Conservation (phyloP, 2,888 invertebrate genomes). For the Steinernema carpocapsae region DNA sequence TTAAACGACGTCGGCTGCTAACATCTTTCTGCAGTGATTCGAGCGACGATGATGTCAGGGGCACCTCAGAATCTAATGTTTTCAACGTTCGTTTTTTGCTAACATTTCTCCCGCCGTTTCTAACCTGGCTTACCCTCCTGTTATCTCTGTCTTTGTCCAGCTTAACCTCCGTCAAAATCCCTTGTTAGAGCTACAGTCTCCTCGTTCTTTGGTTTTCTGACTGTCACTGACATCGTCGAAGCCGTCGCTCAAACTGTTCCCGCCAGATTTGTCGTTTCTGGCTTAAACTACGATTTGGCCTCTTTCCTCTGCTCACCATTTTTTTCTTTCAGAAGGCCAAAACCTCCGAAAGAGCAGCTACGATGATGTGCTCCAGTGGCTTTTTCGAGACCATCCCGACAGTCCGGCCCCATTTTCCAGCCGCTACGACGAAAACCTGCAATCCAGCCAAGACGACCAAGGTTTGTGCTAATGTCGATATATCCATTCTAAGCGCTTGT, state of each 20-base stretch:
- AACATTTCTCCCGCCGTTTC: conserved; percentile 21
- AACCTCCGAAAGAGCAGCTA: conserved; percentile 54
- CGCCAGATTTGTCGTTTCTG: neutral
- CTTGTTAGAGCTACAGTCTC: neutral
- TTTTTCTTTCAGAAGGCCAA: conserved; percentile 48
- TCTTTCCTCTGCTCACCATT: conserved; percentile 12
- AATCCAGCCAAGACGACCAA: neutral
- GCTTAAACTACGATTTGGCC: neutral
- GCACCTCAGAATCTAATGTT: conserved; percentile 30
- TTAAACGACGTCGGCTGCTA: conserved; percentile 16
- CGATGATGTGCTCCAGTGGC: conserved; percentile 65
- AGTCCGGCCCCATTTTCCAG: conserved; percentile 38
- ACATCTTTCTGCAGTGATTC: conserved; percentile 20
- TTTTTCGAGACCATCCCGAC: conserved; percentile 60
- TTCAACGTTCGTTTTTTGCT: conserved; percentile 35
- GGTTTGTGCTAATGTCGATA: neutral
- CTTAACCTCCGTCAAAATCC: conserved; percentile 7
- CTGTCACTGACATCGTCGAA: conserved; percentile 33
- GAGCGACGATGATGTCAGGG: conserved; percentile 26
- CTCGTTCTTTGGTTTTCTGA: conserved; percentile 19
- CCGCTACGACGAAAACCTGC: conserved; percentile 17
- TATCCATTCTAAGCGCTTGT: neutral
- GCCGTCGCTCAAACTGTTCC: conserved; percentile 8
- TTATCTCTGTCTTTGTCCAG: neutral
- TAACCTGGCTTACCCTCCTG: conserved; percentile 28